Percentiles rank a stretch among this genome's conserved stretches.
phyloP scores from a whole-genome alignment of 2,113 vertebrate species.

The Zosterops hypoxanthus region DNA sequence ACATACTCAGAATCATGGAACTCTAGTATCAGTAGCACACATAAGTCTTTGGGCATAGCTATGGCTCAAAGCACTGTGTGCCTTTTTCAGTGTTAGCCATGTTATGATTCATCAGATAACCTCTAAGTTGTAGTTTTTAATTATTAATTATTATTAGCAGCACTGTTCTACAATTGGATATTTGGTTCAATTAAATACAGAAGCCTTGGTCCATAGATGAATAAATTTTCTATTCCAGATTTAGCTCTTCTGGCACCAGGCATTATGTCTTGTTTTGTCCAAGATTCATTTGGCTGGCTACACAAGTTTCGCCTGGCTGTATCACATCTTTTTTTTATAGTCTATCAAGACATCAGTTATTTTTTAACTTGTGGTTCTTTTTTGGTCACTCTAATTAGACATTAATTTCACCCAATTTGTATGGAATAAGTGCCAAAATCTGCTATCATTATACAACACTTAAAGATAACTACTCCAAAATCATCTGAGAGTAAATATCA shows the following conservation, averaged over 20 bases:
- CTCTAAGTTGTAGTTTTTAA: not conserved
- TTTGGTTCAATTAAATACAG: not conserved
- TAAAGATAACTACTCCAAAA: constrained; percentile 22
- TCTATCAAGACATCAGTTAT: constrained; percentile 24
- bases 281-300: constrained; percentile 31
- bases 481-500: constrained; percentile 18
- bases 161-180: not conserved
- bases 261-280: constrained; percentile 29
- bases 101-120: not conserved
- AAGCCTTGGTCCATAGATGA: not conserved
- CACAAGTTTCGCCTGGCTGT: not conserved
- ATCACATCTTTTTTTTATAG: not conserved
- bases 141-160: constrained; percentile 16
- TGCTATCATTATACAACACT: not conserved
- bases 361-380: constrained; percentile 20
- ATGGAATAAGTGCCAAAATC: not conserved
- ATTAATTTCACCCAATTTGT: not conserved
- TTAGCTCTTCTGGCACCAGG: constrained; percentile 31
- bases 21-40: not conserved
- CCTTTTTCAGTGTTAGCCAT: not conserved
- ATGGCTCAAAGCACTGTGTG: not conserved
- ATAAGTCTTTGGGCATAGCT: not conserved
- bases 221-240: not conserved
- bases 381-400: constrained; percentile 5
- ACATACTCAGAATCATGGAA: not conserved